Percentiles rank a stretch among this genome's conserved stretches.
phyloP scores from a whole-genome alignment of 1,140 invertebrate species.

The Harpegnathos saltator region DNA sequence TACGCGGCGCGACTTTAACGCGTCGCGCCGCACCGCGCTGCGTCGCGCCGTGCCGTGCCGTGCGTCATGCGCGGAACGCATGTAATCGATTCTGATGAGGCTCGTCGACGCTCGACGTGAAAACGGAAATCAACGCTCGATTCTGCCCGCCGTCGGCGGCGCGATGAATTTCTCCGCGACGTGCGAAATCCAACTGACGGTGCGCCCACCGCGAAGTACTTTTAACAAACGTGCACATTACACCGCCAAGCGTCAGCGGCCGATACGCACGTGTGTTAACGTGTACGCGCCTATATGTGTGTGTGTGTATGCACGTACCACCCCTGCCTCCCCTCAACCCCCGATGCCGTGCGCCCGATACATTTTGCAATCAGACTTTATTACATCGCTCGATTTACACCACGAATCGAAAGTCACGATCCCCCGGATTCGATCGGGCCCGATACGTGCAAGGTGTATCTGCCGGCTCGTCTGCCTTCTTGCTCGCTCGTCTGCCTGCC shows the following conservation, averaged over 20 bases:
- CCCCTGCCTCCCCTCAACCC: too few relatives aligned
- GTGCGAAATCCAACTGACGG: constrained; percentile 39
- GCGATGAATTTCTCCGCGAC: constrained; percentile 47
- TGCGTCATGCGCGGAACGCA: background rate
- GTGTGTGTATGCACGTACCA: background rate
- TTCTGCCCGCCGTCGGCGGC: constrained; percentile 28
- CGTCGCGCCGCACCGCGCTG: too few relatives aligned
- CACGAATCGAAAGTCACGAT: constrained; percentile 73
- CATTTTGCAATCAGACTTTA: constrained; percentile 67
- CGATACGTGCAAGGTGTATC: constrained; percentile 63
- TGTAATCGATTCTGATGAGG: constrained; percentile 56
- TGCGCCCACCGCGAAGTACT: constrained; percentile 20
- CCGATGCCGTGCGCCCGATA: constrained; percentile 45
- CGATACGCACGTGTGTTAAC: background rate
- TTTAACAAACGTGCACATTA: constrained; percentile 59
- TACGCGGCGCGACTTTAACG: constrained; percentile 48
- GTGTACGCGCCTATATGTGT: background rate
- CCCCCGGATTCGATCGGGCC: constrained; percentile 53
- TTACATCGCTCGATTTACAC: constrained; percentile 72
- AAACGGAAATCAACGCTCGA: constrained; percentile 56
- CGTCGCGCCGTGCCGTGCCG: too few relatives aligned
- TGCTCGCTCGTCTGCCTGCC: constrained; percentile 33
- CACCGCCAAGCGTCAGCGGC: background rate
- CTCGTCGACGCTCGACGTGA: constrained; percentile 46
- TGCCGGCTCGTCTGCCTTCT: constrained; percentile 49